phyloP scores from a whole-genome alignment of 2,797 vertebrate species.

The Onychomys leucogaster region DNA sequence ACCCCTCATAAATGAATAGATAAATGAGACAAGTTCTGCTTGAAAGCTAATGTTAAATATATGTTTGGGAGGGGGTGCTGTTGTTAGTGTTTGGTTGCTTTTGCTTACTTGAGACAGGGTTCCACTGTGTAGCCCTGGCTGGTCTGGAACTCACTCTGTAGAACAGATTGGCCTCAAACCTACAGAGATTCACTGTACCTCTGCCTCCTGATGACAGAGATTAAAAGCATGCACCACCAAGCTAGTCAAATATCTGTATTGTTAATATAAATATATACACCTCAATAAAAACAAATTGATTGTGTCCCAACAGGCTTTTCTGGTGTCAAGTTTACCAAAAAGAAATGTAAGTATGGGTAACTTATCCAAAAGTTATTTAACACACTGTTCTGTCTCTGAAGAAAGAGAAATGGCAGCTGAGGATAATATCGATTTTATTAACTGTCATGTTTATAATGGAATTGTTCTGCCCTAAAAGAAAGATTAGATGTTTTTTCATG shows the following conservation, averaged over 20 bases:
- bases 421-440: not conserved
- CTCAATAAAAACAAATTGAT: not conserved
- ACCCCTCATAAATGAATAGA: not conserved
- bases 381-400: not conserved
- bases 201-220: not conserved
- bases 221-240: not conserved
- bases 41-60: not conserved
- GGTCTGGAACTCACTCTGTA: not conserved
- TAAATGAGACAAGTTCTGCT: not conserved
- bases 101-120: not conserved
- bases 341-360: not conserved
- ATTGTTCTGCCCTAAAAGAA: not conserved
- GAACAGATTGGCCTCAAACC: not conserved
- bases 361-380: slow-evolving; percentile 13
- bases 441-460: not conserved
- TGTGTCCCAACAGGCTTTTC: not conserved
- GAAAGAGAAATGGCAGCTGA: slow-evolving; percentile 23
- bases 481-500: not conserved
- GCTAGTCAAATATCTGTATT: not conserved
- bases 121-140: not conserved
- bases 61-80: not conserved
- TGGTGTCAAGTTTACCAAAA: not conserved
- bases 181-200: not conserved
- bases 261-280: not conserved
- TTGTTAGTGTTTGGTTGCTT: not conserved